Conservation (phyloP, 1,140 invertebrate species). For the Pachypsylla venusta region DNA sequence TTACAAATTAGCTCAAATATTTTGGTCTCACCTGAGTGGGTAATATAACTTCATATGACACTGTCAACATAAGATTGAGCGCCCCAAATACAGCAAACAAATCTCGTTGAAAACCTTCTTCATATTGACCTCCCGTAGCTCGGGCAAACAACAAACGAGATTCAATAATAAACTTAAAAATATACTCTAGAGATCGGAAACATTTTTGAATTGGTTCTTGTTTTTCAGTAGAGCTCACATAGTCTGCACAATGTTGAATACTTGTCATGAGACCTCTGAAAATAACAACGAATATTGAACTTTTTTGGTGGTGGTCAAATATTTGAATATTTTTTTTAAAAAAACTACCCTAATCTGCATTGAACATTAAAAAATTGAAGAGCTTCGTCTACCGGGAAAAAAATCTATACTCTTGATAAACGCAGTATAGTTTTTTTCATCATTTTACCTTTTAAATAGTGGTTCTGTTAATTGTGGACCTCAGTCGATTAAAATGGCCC, state of each 20-base stretch:
- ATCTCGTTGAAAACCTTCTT: slow-evolving; percentile 67
- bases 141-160: slow-evolving; percentile 75
- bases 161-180: slow-evolving; percentile 90
- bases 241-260: slow-evolving; percentile 80
- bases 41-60: slow-evolving; percentile 52
- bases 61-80: slow-evolving; percentile 56
- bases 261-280: slow-evolving; percentile 65
- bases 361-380: too few relatives aligned
- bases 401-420: too few relatives aligned
- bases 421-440: too few relatives aligned
- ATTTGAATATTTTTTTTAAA: too few relatives aligned
- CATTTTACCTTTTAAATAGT: too few relatives aligned
- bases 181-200: slow-evolving; percentile 80
- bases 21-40: slow-evolving; percentile 61
- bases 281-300: slow-evolving; percentile 20
- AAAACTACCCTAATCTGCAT: too few relatives aligned
- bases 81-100: slow-evolving; percentile 57
- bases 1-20: too few relatives aligned
- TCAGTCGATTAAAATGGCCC: too few relatives aligned
- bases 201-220: slow-evolving; percentile 81
- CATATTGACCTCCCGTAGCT: slow-evolving; percentile 72
- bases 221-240: slow-evolving; percentile 64
- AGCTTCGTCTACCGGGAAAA: too few relatives aligned
- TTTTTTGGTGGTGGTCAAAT: too few relatives aligned
- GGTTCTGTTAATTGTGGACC: too few relatives aligned